These are phyloP conservation scores for Atta colombica DNA, from an alignment of 1,140 invertebrate species.

Conservation along the genomic window DNA sequence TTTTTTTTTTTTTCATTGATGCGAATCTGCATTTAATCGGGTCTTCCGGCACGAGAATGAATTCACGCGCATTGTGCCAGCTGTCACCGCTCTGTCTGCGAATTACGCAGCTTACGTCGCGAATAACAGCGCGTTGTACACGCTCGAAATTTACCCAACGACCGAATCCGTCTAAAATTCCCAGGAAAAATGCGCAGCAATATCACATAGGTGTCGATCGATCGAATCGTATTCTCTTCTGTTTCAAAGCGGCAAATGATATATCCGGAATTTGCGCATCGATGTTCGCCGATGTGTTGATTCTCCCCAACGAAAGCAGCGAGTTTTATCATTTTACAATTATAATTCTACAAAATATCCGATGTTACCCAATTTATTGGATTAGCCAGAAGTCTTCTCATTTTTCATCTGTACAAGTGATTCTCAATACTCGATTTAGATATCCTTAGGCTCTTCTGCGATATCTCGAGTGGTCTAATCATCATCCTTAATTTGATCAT, in stretches of 20 bases:
- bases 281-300: constrained; percentile 5
- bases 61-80: constrained; percentile 23
- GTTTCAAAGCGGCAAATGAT: constrained; percentile 16
- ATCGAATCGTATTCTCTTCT: not conserved
- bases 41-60: not conserved
- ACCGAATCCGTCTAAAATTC: not conserved
- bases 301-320: not conserved
- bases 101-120: constrained; percentile 37
- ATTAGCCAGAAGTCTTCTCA: too few species aligned
- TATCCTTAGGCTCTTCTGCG: too few species aligned
- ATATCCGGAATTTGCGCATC: not conserved
- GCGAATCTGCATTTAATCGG: constrained; percentile 13
- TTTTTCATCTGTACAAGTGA: too few species aligned
- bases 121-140: constrained; percentile 20
- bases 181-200: constrained; percentile 44
- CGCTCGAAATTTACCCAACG: constrained; percentile 29
- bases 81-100: constrained; percentile 29
- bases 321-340: constrained; percentile 25
- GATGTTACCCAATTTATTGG: not conserved
- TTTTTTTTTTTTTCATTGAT: not conserved
- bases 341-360: constrained; percentile 27
- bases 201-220: not conserved
- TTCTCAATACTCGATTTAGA: too few species aligned
- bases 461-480: too few species aligned
- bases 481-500: too few species aligned